A percentile compares a stretch with the other conserved stretches of the same genome.
Conservation (phyloP, 1,140 invertebrate genomes). For the Dreissena rostriformis region DNA sequence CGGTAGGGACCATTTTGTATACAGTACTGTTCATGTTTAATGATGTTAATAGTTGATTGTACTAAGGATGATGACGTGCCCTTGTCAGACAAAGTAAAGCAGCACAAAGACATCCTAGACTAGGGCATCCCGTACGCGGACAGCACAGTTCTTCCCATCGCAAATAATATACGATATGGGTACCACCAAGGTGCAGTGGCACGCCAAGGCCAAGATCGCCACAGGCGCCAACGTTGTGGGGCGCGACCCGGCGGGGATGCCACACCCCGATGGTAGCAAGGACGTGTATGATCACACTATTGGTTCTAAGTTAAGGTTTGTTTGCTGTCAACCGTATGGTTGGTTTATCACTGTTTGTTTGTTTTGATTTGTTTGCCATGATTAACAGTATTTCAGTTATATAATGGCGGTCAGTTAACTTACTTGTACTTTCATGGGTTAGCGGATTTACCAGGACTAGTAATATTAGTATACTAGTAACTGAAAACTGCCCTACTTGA, state of each 20-base stretch:
- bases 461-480: too few relatives aligned
- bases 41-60: constrained; percentile 90
- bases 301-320: constrained; percentile 89
- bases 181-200: constrained; percentile 99
- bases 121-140: constrained; percentile 90
- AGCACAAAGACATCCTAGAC: constrained; percentile 92
- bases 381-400: too few relatives aligned
- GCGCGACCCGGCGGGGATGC: constrained; percentile 98
- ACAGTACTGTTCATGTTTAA: neutral
- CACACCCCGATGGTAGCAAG: constrained; percentile 93
- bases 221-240: constrained; percentile 99
- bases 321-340: too few relatives aligned
- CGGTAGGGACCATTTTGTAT: too few relatives aligned
- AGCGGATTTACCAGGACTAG: too few relatives aligned
- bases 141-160: constrained; percentile 98
- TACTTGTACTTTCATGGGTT: too few relatives aligned
- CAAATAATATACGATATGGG: constrained; percentile 99
- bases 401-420: too few relatives aligned
- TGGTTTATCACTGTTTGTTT: too few relatives aligned
- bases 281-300: constrained; percentile 97
- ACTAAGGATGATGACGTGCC: constrained; percentile 99
- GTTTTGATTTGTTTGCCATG: too few relatives aligned
- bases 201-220: constrained; percentile 97
- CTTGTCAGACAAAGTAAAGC: constrained; percentile 84
- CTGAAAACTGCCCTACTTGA: too few relatives aligned